Evolutionary conservation across 2,797 vertebrate species (phyloP), one percentile per base, ranked within the genome.

Genomic region (Pelodytes ibericus): DNA sequence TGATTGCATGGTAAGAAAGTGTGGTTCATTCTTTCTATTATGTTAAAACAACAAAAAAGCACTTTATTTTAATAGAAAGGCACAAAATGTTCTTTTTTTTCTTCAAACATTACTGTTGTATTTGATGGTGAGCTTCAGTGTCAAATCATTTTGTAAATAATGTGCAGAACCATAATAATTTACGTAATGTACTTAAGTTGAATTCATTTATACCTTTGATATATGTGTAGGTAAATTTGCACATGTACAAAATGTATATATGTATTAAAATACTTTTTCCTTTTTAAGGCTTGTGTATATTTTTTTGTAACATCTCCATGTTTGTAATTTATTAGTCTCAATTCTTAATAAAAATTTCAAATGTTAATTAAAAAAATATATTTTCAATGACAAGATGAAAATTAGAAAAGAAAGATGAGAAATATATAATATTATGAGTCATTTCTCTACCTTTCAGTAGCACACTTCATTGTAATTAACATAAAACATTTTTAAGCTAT

Each of bases 11-110:
- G 20, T 61, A 68, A 60, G 49, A 75, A 75, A 75, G 59, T 61
- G 56, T 61, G 56, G 8, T 49, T 58, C 31, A 47, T 30, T 18
- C 33, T 67, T 59, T 65, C 26, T 24, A 18, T 1, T n/a, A 49
- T 26, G 30, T n/a, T 11, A 56, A 56, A 25, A 53, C 22, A 11
- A 26, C 22, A 44, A 41, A 41, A 64, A 39, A 26, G 57, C 63
- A 74, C 63, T 67, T 60, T 67, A 58, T 64, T 66, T 70, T 56
- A 70, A 70, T 68, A 59, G 25, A 60, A 27, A 41, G 74, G 58
- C 65, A 64, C 49, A 65, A 64, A 7, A 33, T 41, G 25, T 69
- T 25, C 18, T 33, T 53, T 26, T 10, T 30, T 51, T 2, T 66
- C 10, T 49, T n/a, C 3, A 15, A 30, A 20, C 13, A 31, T 36